Conservation (phyloP, 53 echinoderm and acorn worm genomes). For the Paracentrotus lividus region DNA sequence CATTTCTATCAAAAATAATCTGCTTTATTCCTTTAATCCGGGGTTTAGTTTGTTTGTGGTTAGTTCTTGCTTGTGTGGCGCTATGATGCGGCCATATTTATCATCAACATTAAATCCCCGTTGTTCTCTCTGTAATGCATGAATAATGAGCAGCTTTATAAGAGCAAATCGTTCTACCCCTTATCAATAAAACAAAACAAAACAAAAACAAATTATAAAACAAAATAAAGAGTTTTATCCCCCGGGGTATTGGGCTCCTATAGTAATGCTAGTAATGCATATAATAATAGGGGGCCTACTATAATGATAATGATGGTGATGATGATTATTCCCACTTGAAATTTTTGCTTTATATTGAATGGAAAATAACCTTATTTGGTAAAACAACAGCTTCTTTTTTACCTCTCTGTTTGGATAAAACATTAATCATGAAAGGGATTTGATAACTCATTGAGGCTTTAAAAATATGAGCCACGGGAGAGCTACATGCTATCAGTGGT, state of each 20-base stretch:
- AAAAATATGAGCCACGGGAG: too few relatives aligned
- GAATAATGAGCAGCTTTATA: not conserved
- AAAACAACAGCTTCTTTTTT: too few relatives aligned
- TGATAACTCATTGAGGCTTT: too few relatives aligned
- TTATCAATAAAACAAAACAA: not conserved
- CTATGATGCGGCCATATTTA: not conserved
- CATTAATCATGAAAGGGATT: not conserved
- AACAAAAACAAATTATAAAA: too few relatives aligned
- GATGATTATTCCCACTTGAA: too few relatives aligned
- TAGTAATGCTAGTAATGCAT: not conserved
- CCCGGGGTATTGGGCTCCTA: not conserved
- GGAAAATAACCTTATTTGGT: too few relatives aligned
- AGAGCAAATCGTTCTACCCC: not conserved
- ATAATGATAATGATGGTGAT: not conserved
- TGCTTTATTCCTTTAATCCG: conserved; percentile 36
- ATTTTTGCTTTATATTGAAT: too few relatives aligned
- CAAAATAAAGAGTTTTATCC: not conserved
- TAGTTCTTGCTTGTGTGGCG: conserved; percentile 1
- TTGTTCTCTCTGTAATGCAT: conserved; percentile 5
- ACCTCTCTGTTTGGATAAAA: not conserved
- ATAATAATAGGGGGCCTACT: not conserved
- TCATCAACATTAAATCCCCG: not conserved
- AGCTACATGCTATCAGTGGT: too few relatives aligned
- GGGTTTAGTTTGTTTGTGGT: not conserved
- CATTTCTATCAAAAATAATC: conserved; percentile 38